Conservation (phyloP, 2,797 vertebrate genomes). For the Sebastes paucispinis region DNA sequence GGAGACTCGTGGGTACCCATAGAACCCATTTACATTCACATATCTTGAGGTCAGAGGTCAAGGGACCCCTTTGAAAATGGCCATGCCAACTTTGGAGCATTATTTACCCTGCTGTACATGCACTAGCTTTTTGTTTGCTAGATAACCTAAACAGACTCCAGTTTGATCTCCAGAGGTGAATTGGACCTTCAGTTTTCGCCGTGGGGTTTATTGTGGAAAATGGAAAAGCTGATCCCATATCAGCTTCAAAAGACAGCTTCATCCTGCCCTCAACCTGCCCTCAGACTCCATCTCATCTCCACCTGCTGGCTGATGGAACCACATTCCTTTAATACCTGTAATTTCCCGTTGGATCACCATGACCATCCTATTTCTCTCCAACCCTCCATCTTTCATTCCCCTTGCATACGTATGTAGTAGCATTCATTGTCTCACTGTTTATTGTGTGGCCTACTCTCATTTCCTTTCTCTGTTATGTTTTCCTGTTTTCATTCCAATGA, state of each 20-base stretch:
- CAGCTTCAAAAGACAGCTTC: slow-evolving; percentile 1
- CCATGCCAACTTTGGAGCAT: no score
- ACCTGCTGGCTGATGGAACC: slow-evolving; percentile 16
- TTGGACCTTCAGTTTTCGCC: not conserved
- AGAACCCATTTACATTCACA: no score
- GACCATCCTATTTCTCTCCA: not conserved
- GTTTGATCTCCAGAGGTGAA: not conserved
- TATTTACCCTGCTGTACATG: not conserved
- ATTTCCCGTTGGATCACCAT: slow-evolving; percentile 54
- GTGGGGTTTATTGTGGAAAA: not conserved
- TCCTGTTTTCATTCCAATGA: slow-evolving; percentile 34
- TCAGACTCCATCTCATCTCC: not conserved
- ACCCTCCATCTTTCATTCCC: not conserved
- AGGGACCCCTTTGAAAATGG: no score
- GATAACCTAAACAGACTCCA: not conserved
- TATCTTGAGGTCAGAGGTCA: no score
- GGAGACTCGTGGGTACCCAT: no score
- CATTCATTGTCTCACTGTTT: not conserved
- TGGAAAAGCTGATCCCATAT: slow-evolving; percentile 21
- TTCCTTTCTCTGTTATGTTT: slow-evolving; percentile 13
- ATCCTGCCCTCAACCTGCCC: not conserved
- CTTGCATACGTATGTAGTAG: not conserved
- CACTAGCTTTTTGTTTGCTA: not conserved
- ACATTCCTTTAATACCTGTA: slow-evolving; percentile 42
- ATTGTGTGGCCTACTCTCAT: slow-evolving; percentile 2